Percentiles rank a stretch among this genome's conserved stretches.
These are phyloP conservation scores for Ochotona curzoniae DNA, from an alignment of 2,113 vertebrate genomes.

Conservation along the genomic window DNA sequence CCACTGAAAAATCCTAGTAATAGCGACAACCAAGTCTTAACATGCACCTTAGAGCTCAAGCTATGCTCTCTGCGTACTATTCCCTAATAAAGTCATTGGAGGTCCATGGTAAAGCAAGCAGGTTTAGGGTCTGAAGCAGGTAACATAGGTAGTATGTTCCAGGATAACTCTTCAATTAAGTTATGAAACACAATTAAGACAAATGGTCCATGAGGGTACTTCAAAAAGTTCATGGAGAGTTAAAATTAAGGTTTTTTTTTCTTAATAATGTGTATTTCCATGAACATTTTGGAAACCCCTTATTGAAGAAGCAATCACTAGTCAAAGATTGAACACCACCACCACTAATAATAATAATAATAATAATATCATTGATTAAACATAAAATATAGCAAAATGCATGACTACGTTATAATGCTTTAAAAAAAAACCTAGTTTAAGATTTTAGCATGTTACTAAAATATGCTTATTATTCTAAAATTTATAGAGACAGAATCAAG, in stretches of 20 bases:
- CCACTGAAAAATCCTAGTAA: background rate
- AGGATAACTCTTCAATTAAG: background rate
- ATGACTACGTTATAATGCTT: background rate
- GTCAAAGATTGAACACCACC: background rate
- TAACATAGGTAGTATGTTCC: background rate
- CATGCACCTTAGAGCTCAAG: background rate
- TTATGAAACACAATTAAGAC: background rate
- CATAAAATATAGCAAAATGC: background rate
- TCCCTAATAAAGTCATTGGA: background rate
- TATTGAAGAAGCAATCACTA: background rate
- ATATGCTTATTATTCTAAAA: conserved; percentile 2
- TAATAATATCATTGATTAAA: background rate
- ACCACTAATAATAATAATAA: background rate
- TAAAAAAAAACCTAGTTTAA: background rate
- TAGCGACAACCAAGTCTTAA: background rate
- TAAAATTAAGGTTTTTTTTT: no score
- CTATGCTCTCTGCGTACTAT: background rate
- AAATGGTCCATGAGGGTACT: background rate
- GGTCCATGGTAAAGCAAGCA: background rate
- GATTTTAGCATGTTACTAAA: background rate
- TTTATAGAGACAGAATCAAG: background rate
- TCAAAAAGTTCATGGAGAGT: no score
- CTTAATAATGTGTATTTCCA: no score
- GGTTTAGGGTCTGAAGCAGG: background rate
- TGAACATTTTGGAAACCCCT: no score